A percentile compares a stretch with the other conserved stretches of the same genome.
These are phyloP conservation scores for Jaculus jaculus DNA, from an alignment of 2,113 vertebrate genomes.

Conservation along the genomic window DNA sequence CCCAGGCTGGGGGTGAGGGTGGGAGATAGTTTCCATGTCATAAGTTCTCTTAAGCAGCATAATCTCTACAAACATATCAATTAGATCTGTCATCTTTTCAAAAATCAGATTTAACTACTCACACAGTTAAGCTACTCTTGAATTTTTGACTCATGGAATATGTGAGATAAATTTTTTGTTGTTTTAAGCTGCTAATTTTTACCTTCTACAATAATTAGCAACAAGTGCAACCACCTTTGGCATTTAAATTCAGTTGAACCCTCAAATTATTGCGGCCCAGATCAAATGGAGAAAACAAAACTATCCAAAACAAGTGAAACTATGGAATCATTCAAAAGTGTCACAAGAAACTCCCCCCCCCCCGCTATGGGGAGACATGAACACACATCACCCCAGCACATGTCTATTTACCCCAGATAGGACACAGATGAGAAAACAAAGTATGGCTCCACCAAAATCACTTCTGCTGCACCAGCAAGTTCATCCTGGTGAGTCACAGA, in stretches of 20 bases:
- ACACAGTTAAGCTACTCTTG: not conserved
- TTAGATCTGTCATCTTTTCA: not conserved
- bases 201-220: not conserved
- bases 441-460: no score
- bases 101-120: not conserved
- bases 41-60: not conserved
- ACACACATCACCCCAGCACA: no score
- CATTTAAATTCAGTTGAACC: not conserved
- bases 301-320: not conserved
- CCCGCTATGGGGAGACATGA: no score
- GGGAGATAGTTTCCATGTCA: not conserved
- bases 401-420: no score
- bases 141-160: not conserved
- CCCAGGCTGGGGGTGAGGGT: not conserved
- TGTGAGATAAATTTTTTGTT: conserved; percentile 7
- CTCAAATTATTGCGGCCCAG: not conserved
- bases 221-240: not conserved
- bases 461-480: no score
- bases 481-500: no score
- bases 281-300: not conserved
- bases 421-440: no score
- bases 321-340: not conserved
- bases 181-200: not conserved
- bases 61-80: not conserved
- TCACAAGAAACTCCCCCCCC: not conserved